Conservation (phyloP, 2,113 vertebrate species). For the Astur gentilis region DNA sequence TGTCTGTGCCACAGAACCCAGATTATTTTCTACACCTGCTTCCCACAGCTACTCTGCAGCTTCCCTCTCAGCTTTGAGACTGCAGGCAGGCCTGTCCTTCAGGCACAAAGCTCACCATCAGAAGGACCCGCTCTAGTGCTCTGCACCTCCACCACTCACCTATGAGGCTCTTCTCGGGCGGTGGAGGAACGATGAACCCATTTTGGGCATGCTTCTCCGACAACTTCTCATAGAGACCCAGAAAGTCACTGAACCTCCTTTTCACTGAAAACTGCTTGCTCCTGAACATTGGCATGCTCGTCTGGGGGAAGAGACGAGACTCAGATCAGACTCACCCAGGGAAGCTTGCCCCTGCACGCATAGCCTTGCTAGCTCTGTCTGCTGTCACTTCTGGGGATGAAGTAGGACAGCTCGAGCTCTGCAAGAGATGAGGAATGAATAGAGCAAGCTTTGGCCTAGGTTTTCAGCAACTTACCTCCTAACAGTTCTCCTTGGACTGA, state of each 20-base stretch:
- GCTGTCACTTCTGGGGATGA: background rate
- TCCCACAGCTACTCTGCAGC: background rate
- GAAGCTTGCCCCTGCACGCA: background rate
- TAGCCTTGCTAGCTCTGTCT: background rate
- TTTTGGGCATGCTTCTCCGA: conserved; percentile 91
- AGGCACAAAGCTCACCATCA: background rate
- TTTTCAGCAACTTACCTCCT: background rate
- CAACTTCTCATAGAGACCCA: conserved; percentile 95
- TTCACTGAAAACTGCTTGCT: conserved; percentile 88
- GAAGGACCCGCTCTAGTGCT: background rate
- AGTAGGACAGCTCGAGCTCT: background rate
- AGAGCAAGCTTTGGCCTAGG: background rate
- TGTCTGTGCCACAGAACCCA: background rate
- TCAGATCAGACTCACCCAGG: background rate
- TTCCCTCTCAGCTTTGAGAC: background rate
- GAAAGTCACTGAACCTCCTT: conserved; percentile 96
- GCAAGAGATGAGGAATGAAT: background rate
- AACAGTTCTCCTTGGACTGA: background rate
- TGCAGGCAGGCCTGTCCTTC: background rate
- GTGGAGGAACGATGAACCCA: conserved; percentile 92
- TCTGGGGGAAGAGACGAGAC: conserved; percentile 73
- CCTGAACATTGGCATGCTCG: conserved; percentile 89
- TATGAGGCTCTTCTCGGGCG: conserved; percentile 94
- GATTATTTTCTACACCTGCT: background rate
- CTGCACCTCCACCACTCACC: conserved; percentile 70